Conservation (phyloP, 2,888 invertebrate genomes). For the Cheilosia scutellata region DNA sequence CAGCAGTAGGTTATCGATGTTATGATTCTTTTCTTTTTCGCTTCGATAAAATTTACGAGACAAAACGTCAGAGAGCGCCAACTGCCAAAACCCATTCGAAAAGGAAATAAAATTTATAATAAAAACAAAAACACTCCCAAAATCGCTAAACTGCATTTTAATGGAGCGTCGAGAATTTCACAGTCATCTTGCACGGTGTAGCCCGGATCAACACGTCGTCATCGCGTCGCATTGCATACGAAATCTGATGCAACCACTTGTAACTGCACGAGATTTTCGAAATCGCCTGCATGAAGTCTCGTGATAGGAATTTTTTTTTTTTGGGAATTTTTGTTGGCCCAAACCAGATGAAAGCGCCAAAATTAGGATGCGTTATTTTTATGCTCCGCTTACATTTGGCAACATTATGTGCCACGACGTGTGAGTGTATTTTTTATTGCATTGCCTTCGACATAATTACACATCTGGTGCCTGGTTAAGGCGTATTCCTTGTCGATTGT, state of each 20-base stretch:
- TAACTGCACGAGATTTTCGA: slow-evolving; percentile 61
- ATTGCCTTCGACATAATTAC: slow-evolving; percentile 71
- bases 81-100: slow-evolving; percentile 35
- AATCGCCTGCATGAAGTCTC: slow-evolving; percentile 60
- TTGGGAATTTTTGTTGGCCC: not conserved
- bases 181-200: not conserved
- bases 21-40: slow-evolving; percentile 58
- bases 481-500: slow-evolving; percentile 48
- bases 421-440: slow-evolving; percentile 69
- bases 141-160: slow-evolving; percentile 51
- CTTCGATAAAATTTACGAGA: slow-evolving; percentile 59
- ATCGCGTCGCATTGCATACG: slow-evolving; percentile 34
- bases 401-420: slow-evolving; percentile 48
- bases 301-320: slow-evolving; percentile 38
- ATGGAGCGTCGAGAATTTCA: slow-evolving; percentile 59
- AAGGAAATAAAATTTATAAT: slow-evolving; percentile 23
- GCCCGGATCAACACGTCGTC: not conserved
- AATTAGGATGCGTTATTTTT: slow-evolving; percentile 64
- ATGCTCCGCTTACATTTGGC: slow-evolving; percentile 63
- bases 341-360: slow-evolving; percentile 67
- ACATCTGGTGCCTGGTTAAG: slow-evolving; percentile 62
- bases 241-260: slow-evolving; percentile 63
- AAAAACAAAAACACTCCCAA: not conserved
- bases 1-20: slow-evolving; percentile 68
- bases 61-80: slow-evolving; percentile 33